Evolutionary conservation across 2,113 vertebrate species (phyloP).

Genomic region (Muntiacus muntjak): DNA sequence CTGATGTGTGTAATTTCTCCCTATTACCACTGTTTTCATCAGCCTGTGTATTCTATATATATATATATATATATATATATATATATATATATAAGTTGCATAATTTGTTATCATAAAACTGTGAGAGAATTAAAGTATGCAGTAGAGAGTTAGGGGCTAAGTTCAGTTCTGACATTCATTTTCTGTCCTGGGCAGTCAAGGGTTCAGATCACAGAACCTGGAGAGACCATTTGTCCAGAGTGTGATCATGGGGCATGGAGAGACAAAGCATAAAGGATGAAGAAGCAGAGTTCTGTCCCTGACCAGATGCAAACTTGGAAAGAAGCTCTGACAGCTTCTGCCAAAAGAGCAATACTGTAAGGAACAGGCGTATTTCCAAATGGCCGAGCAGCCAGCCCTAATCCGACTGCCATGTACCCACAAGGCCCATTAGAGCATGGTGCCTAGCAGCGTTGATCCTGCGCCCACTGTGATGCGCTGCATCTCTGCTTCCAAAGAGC

Average conservation of each 20-base stretch:
- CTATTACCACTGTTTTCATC: not conserved
- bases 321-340: constrained; percentile 39
- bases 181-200: constrained; percentile 4
- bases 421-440: constrained; percentile 45
- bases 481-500: constrained; percentile 36
- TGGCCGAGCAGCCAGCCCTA: constrained; percentile 5
- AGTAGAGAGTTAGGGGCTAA: not conserved
- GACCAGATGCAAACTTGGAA: constrained; percentile 69
- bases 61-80: too few relatives aligned
- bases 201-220: not conserved
- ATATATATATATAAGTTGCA: not conserved
- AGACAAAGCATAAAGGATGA: not conserved
- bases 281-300: not conserved
- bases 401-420: not conserved
- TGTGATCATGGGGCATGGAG: not conserved
- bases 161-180: not conserved
- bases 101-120: constrained; percentile 35
- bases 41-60: not conserved
- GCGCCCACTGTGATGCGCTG: not conserved
- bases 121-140: not conserved
- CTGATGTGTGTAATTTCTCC: constrained; percentile 1
- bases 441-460: constrained; percentile 17
- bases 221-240: not conserved
- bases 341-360: constrained; percentile 55
- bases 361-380: constrained; percentile 66